phyloP scores from a whole-genome alignment of 1,140 invertebrate species.

The Drosophila miranda region DNA sequence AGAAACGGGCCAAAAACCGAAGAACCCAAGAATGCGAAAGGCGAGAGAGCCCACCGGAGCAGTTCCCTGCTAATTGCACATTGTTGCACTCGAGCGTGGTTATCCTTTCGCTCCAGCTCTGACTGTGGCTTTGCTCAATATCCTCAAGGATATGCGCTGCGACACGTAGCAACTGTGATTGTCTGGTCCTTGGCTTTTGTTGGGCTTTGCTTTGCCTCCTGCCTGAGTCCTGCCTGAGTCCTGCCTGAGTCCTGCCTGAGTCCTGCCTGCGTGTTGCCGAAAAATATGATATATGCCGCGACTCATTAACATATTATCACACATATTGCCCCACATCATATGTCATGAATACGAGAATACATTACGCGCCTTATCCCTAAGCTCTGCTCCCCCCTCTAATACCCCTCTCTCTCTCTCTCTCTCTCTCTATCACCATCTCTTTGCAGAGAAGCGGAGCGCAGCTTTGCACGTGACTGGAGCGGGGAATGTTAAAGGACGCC shows the following conservation, averaged over 20 bases:
- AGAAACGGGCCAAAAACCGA: conserved; percentile 41
- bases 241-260: too few relatives aligned
- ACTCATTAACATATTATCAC: conserved; percentile 83
- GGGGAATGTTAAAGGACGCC: conserved; percentile 79
- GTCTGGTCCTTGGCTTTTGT: conserved; percentile 32
- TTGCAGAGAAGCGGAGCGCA: conserved; percentile 17
- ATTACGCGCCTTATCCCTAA: conserved; percentile 41
- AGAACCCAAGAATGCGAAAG: conserved; percentile 4
- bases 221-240: not conserved
- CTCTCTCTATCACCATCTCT: not conserved
- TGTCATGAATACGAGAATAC: conserved; percentile 77
- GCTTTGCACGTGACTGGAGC: conserved; percentile 55
- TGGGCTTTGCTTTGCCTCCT: conserved; percentile 19
- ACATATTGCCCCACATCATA: conserved; percentile 57
- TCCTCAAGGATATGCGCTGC: conserved; percentile 78
- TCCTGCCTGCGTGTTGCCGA: conserved; percentile 16
- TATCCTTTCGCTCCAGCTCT: conserved; percentile 37
- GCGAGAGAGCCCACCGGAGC: conserved; percentile 3
- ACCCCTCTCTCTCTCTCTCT: too few relatives aligned
- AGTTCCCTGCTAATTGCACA: conserved; percentile 71
- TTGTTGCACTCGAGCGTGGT: conserved; percentile 74
- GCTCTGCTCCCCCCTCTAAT: conserved; percentile 38
- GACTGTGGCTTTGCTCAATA: conserved; percentile 44
- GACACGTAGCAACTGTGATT: conserved; percentile 80
- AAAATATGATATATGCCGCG: conserved; percentile 79